These are phyloP conservation scores for Diplolepis rosae DNA, from an alignment of 2,888 invertebrate genomes.

Conservation along the genomic window DNA sequence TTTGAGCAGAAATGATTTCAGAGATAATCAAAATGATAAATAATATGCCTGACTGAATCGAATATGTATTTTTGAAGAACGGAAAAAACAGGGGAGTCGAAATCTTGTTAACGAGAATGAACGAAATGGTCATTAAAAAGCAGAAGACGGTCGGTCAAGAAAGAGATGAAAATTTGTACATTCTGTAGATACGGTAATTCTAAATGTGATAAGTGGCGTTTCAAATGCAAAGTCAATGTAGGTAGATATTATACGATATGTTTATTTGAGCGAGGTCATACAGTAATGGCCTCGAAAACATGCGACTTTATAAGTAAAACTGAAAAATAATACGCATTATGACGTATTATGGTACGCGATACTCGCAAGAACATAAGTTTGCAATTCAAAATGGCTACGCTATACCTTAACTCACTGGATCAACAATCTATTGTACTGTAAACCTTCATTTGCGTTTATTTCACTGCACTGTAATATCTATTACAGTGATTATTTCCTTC, in stretches of 20 bases:
- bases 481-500: not conserved
- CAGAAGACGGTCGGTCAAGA: not conserved
- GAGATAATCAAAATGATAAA: not conserved
- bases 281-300: slow-evolving; percentile 30
- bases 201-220: slow-evolving; percentile 71
- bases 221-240: slow-evolving; percentile 66
- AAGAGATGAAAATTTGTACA: slow-evolving; percentile 60
- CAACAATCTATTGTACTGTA: not conserved
- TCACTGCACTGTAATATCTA: not conserved
- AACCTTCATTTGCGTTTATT: not conserved
- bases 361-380: slow-evolving; percentile 37
- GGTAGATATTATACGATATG: slow-evolving; percentile 47
- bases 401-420: not conserved
- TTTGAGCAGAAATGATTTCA: not conserved
- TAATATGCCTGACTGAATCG: not conserved
- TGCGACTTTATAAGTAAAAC: not conserved
- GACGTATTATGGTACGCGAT: slow-evolving; percentile 42
- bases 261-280: slow-evolving; percentile 48
- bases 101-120: not conserved
- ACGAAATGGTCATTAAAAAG: not conserved
- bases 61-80: not conserved
- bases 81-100: not conserved
- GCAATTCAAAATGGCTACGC: not conserved
- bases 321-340: not conserved
- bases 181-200: slow-evolving; percentile 70